These are phyloP conservation scores for Temnopleurus reevesii DNA, from an alignment of 53 echinoderm and acorn worm genomes.

Conservation along the genomic window DNA sequence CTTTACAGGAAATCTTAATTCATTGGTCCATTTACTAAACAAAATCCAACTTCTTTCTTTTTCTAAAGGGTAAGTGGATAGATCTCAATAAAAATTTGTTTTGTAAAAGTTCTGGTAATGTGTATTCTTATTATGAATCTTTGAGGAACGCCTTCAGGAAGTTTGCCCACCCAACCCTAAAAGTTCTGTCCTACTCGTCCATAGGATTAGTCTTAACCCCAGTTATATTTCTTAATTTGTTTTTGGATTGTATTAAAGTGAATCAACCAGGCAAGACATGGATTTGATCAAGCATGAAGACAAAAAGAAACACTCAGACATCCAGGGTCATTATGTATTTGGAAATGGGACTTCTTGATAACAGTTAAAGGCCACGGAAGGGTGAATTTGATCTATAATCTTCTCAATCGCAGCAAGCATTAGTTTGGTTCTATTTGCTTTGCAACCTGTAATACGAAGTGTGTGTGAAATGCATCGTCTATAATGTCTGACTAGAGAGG, in stretches of 20 bases:
- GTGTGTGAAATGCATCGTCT: neutral
- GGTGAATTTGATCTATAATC: neutral
- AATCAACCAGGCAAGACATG: conserved; percentile 12
- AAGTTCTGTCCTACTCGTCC: neutral
- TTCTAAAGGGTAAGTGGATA: too few species aligned
- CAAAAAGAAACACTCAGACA: neutral
- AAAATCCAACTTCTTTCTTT: too few species aligned
- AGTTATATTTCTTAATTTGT: neutral
- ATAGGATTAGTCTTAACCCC: neutral
- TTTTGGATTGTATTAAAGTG: neutral
- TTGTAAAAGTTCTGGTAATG: too few species aligned
- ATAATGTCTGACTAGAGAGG: neutral
- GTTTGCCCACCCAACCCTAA: neutral
- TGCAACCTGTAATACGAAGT: neutral
- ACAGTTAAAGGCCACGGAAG: neutral
- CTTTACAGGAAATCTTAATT: too few species aligned
- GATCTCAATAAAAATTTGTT: too few species aligned
- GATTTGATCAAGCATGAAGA: neutral
- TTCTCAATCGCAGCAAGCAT: conserved; percentile 5
- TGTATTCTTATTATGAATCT: too few species aligned
- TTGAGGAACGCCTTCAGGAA: too few species aligned
- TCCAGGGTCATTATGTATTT: neutral
- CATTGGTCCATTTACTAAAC: too few species aligned
- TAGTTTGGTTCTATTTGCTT: neutral
- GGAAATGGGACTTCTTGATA: neutral